Conservation (phyloP, 35 echinoderm and acorn worm species). For the Apostichopus californicus region DNA sequence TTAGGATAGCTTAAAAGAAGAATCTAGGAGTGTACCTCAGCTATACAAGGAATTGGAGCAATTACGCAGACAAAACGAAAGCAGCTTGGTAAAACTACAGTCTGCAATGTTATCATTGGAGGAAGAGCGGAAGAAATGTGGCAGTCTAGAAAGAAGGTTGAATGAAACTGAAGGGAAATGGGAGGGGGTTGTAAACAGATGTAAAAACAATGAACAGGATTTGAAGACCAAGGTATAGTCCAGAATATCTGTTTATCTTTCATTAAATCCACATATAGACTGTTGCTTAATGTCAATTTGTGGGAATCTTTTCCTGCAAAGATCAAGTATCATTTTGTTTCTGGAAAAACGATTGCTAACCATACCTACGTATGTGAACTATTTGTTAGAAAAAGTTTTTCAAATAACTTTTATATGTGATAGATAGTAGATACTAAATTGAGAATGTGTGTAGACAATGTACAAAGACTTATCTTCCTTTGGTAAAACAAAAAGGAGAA, state of each 20-base stretch:
- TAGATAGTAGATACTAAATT: no score
- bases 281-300: no score
- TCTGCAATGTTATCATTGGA: conserved; percentile 68
- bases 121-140: conserved; percentile 74
- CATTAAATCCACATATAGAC: no score
- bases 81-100: conserved; percentile 56
- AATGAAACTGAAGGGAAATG: conserved; percentile 82
- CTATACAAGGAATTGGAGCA: conserved; percentile 64
- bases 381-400: no score
- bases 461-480: no score
- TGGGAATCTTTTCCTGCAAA: background rate
- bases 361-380: background rate
- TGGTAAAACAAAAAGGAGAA: no score
- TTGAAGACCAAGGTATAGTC: conserved; percentile 39
- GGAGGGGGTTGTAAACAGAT: conserved; percentile 73
- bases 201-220: conserved; percentile 71
- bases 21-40: conserved; percentile 27
- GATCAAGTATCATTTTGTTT: background rate
- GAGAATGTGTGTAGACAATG: no score
- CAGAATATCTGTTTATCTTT: no score
- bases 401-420: no score
- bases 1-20: conserved; percentile 38
- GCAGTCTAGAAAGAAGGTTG: conserved; percentile 70
- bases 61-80: conserved; percentile 61
- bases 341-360: no score